phyloP scores from a whole-genome alignment of 92 coral and sea anemone species.

The Muricea muricata region DNA sequence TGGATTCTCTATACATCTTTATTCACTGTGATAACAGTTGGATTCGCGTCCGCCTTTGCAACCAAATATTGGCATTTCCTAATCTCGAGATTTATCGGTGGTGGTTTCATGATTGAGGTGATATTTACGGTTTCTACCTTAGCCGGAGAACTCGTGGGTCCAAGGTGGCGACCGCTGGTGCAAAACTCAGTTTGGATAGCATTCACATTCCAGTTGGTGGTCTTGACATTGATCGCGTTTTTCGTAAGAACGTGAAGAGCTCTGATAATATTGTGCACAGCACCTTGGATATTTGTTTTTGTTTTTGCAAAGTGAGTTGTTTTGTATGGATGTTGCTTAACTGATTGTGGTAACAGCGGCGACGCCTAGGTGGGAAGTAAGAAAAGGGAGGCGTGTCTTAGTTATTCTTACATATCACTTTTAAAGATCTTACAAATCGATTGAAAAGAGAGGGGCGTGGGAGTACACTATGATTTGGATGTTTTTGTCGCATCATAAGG shows the following conservation, averaged over 20 bases:
- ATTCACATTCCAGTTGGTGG: slow-evolving; percentile 54
- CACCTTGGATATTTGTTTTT: slow-evolving; percentile 79
- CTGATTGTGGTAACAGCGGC: too few species aligned
- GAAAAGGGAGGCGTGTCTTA: not conserved
- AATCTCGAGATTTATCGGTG: slow-evolving; percentile 75
- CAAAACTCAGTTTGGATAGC: slow-evolving; percentile 86
- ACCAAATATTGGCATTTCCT: slow-evolving; percentile 74
- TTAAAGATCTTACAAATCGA: too few species aligned
- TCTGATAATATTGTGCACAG: slow-evolving; percentile 86
- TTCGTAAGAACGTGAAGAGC: slow-evolving; percentile 82
- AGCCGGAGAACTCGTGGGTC: slow-evolving; percentile 94
- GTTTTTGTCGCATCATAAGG: too few species aligned
- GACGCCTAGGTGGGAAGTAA: not conserved
- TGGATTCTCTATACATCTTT: too few species aligned
- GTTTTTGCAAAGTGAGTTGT: slow-evolving; percentile 86
- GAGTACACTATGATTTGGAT: too few species aligned
- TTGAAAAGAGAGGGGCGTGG: too few species aligned
- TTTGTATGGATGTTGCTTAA: too few species aligned
- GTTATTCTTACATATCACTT: too few species aligned
- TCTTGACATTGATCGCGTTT: slow-evolving; percentile 85
- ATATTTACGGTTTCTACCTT: slow-evolving; percentile 77
- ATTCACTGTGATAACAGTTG: too few species aligned
- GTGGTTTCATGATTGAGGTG: slow-evolving; percentile 88
- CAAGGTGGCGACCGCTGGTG: slow-evolving; percentile 79
- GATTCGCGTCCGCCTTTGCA: slow-evolving; percentile 84